These are phyloP conservation scores for Beroe forskalii DNA, from an alignment of 37 sponge, comb jelly and placozoan species.

Conservation along the genomic window DNA sequence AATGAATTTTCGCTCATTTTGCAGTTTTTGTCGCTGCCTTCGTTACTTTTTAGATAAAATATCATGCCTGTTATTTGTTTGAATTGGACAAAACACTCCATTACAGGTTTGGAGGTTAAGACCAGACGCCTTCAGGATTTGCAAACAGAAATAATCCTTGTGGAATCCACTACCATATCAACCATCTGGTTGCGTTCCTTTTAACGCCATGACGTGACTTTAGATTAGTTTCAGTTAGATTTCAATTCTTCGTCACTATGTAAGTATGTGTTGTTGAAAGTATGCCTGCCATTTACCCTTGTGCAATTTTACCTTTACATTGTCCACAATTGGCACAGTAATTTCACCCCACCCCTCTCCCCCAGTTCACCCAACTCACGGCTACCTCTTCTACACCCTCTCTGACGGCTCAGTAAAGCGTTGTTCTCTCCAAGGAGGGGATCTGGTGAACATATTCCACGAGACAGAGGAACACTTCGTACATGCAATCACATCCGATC, in stretches of 20 bases:
- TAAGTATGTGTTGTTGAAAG: neutral
- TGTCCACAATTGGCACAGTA: too few species aligned
- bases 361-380: neutral
- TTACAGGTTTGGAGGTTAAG: too few species aligned
- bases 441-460: neutral
- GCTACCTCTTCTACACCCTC: neutral
- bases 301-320: neutral
- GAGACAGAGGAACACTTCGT: neutral
- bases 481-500: constrained; percentile 4
- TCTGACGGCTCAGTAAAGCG: neutral
- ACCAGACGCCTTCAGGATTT: too few species aligned
- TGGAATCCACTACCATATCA: too few species aligned
- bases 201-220: neutral
- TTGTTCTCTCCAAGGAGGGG: neutral
- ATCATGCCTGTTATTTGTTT: too few species aligned
- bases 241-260: neutral
- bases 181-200: neutral
- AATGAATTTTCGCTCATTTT: too few species aligned
- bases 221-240: neutral
- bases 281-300: neutral
- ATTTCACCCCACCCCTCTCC: too few species aligned
- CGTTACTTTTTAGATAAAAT: too few species aligned
- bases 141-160: too few species aligned
- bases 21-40: too few species aligned
- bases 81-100: too few species aligned